Conservation (phyloP, 2,113 vertebrate species). For the Gymnarchus niloticus region DNA sequence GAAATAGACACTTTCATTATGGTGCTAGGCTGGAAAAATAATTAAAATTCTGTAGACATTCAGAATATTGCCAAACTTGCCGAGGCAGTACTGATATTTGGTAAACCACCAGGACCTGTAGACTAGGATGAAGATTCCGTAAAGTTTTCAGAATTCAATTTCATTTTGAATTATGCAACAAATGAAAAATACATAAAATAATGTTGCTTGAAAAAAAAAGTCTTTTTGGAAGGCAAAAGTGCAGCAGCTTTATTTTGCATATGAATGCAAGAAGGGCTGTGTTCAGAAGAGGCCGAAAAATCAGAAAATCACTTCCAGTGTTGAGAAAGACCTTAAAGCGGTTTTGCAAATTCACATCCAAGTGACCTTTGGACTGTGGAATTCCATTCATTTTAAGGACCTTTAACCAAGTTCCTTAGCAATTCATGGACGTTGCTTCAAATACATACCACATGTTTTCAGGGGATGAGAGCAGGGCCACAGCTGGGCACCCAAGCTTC, state of each 20-base stretch:
- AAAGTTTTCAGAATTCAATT: neutral
- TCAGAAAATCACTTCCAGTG: neutral
- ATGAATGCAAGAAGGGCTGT: neutral
- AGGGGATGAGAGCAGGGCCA: slow-evolving; percentile 32
- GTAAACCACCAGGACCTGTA: neutral
- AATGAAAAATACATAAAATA: neutral
- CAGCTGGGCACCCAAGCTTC: slow-evolving; percentile 31
- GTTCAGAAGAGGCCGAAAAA: neutral
- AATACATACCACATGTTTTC: slow-evolving; percentile 38
- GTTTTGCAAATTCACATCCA: slow-evolving; percentile 19
- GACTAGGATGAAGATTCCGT: neutral
- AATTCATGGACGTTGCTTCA: slow-evolving; percentile 36
- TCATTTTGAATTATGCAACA: neutral
- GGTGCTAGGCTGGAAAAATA: too few relatives aligned
- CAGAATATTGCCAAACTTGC: too few relatives aligned
- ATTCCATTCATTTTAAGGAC: slow-evolving; percentile 24
- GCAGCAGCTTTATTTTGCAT: neutral
- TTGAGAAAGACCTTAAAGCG: slow-evolving; percentile 18
- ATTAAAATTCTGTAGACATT: neutral
- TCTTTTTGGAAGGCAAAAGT: neutral
- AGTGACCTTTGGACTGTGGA: slow-evolving; percentile 21
- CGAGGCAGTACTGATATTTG: neutral
- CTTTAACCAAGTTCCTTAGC: slow-evolving; percentile 17
- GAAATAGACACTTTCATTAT: neutral
- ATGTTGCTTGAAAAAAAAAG: neutral